Conservation (phyloP, 2,888 invertebrate genomes). For the Gortyna flavago region DNA sequence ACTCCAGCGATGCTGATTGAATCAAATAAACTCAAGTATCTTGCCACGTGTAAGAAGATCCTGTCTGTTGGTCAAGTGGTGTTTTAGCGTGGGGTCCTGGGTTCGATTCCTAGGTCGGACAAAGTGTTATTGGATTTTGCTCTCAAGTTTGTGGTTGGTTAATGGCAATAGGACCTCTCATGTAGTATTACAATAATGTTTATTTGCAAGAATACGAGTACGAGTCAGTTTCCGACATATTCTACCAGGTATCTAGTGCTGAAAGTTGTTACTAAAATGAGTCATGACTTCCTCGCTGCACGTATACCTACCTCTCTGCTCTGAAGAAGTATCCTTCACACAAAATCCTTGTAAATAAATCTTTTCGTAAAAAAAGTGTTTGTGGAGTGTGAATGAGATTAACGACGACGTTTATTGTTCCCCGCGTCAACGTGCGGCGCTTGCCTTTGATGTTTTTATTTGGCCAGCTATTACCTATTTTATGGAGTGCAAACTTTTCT, state of each 20-base stretch:
- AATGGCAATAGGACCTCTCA: neutral
- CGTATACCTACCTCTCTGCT: neutral
- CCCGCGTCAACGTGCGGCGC: slow-evolving; percentile 45
- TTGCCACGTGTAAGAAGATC: slow-evolving; percentile 6
- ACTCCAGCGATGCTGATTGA: slow-evolving; percentile 25
- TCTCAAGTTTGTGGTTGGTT: neutral
- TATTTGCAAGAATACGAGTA: neutral
- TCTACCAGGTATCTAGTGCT: neutral
- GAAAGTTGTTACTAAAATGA: neutral
- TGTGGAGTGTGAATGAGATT: slow-evolving; percentile 53
- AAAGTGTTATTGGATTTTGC: neutral
- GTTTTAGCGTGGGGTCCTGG: too few relatives aligned
- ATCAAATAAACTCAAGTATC: slow-evolving; percentile 26
- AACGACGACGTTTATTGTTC: slow-evolving; percentile 60
- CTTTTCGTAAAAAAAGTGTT: slow-evolving; percentile 37
- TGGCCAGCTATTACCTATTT: slow-evolving; percentile 36
- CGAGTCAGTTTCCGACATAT: neutral
- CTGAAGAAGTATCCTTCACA: slow-evolving; percentile 8
- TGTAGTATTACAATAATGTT: neutral
- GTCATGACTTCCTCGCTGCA: neutral
- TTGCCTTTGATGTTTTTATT: slow-evolving; percentile 49
- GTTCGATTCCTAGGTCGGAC: neutral
- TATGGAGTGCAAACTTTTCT: slow-evolving; percentile 39
- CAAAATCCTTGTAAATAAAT: slow-evolving; percentile 41
- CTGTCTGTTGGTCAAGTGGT: neutral